Conservation (phyloP, 2,888 invertebrate genomes). For the Tachina fera region DNA sequence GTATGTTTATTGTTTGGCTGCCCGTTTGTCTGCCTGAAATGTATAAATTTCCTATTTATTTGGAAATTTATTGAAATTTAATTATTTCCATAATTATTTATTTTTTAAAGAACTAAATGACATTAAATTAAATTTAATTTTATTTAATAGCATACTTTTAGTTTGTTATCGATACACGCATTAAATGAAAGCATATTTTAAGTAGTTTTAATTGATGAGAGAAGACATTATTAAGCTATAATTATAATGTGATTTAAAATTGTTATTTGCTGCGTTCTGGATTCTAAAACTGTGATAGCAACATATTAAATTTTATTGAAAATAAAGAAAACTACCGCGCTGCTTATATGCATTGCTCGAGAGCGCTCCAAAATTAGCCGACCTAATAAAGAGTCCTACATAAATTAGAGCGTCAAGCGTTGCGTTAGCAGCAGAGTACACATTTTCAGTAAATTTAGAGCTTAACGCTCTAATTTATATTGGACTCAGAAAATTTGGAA, state of each 20-base stretch:
- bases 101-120: neutral
- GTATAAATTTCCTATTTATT: neutral
- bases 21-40: neutral
- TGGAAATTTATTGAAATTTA: neutral
- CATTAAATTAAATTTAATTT: neutral
- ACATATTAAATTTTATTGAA: neutral
- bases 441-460: too few species aligned
- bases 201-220: neutral
- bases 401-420: too few species aligned
- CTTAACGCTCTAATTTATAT: too few species aligned
- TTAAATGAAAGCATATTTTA: constrained; percentile 1
- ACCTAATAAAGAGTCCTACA: too few species aligned
- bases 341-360: too few species aligned
- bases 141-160: constrained; percentile 9
- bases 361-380: too few species aligned
- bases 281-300: too few species aligned
- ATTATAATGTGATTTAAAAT: neutral
- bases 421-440: too few species aligned
- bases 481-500: too few species aligned
- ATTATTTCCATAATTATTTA: constrained; percentile 12
- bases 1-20: constrained; percentile 1
- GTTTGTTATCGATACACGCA: neutral
- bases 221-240: neutral
- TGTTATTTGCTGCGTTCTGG: neutral
- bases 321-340: too few species aligned